Evolutionary conservation across 2,888 invertebrate species (phyloP).

Genomic region (Brachyopa scutellaris): DNA sequence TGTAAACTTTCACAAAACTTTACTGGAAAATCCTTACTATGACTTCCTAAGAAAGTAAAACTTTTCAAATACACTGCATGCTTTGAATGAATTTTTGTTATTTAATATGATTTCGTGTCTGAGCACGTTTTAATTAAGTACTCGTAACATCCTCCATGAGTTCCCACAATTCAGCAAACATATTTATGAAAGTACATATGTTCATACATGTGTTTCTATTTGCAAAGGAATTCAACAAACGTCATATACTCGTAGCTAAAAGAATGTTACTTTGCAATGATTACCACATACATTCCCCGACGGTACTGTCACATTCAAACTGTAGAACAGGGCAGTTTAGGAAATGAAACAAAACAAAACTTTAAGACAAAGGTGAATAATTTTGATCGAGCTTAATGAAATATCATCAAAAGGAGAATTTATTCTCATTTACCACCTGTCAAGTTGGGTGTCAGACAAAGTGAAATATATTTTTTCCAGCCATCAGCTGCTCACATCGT

Average conservation of each 20-base stretch:
- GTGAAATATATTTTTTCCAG: background rate
- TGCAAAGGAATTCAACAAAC: background rate
- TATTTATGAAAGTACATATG: background rate
- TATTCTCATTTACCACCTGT: slow-evolving; percentile 4
- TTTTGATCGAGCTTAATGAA: too few relatives aligned
- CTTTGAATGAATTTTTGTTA: background rate
- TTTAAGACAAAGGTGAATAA: background rate
- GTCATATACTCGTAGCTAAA: background rate
- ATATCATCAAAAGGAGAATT: background rate
- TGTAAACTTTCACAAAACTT: too few relatives aligned
- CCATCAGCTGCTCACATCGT: too few relatives aligned
- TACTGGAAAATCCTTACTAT: too few relatives aligned
- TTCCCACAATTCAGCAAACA: background rate
- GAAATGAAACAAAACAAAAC: background rate
- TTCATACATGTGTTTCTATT: too few relatives aligned
- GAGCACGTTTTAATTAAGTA: slow-evolving; percentile 11
- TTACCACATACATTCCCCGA: background rate
- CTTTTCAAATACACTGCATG: too few relatives aligned
- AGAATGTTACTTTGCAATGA: background rate
- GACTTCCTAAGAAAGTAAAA: too few relatives aligned
- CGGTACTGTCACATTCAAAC: background rate
- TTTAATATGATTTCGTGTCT: slow-evolving; percentile 2
- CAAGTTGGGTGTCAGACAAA: slow-evolving; percentile 7
- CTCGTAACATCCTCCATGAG: background rate
- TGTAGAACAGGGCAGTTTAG: background rate